Percentiles rank a stretch among this genome's conserved stretches.
Conservation (phyloP, 1,140 invertebrate genomes). For the Pseudomyrmex cubaensis region DNA sequence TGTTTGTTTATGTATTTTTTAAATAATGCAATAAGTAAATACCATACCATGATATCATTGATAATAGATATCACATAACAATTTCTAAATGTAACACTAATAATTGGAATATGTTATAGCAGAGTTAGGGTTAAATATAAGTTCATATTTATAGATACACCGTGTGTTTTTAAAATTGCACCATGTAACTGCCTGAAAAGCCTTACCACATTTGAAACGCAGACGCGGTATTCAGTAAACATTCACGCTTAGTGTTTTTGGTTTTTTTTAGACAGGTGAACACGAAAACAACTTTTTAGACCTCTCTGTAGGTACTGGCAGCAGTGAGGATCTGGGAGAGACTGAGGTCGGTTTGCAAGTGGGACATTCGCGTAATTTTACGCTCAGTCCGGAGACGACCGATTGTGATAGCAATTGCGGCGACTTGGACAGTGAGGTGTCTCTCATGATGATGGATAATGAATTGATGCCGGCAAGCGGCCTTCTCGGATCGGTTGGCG, state of each 20-base stretch:
- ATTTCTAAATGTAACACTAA: not conserved
- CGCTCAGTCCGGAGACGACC: constrained; percentile 97
- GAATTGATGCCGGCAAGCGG: constrained; percentile 85
- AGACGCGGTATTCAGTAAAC: constrained; percentile 2
- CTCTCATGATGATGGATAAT: constrained; percentile 90
- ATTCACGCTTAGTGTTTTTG: constrained; percentile 11
- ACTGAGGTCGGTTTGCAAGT: constrained; percentile 88
- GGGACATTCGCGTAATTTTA: constrained; percentile 91
- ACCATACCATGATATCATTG: not conserved
- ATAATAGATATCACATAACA: not conserved
- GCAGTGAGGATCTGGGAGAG: constrained; percentile 89
- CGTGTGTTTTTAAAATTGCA: not conserved
- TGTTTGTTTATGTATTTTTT: not conserved
- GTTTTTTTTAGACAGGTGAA: constrained; percentile 84
- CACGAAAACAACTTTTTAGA: constrained; percentile 88
- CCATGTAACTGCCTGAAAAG: not conserved
- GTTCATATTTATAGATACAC: constrained; percentile 30
- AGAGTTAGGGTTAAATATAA: constrained; percentile 36
- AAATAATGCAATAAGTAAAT: not conserved
- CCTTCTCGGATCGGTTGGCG: constrained; percentile 85
- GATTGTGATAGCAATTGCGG: constrained; percentile 96
- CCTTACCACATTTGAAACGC: constrained; percentile 8
- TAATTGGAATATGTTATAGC: constrained; percentile 18
- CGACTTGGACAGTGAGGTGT: constrained; percentile 93
- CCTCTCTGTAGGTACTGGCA: constrained; percentile 88